These are phyloP conservation scores for Apogon hyalosoma DNA, from an alignment of 2,797 vertebrate genomes.

Conservation along the genomic window DNA sequence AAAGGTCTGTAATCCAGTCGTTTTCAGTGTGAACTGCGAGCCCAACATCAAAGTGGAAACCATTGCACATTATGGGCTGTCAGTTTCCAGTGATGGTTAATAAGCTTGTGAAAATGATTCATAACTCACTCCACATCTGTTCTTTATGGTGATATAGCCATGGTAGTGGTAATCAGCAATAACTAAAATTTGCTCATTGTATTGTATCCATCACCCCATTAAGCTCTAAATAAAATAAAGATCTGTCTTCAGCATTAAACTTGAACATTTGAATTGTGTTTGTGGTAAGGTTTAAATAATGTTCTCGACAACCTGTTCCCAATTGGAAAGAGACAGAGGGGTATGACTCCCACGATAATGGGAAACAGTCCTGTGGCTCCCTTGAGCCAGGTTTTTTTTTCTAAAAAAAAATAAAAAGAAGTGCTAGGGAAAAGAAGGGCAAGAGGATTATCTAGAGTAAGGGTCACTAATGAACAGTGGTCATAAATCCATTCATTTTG, in stretches of 20 bases:
- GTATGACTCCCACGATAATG: constrained; percentile 75
- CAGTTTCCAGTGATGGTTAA: constrained; percentile 17
- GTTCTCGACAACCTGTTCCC: constrained; percentile 71
- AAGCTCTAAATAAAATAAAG: constrained; percentile 23
- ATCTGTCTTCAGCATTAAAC: constrained; percentile 18
- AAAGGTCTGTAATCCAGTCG: not conserved
- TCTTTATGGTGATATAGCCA: constrained; percentile 5
- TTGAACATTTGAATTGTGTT: constrained; percentile 47
- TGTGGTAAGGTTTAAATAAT: constrained; percentile 52
- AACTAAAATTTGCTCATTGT: not conserved
- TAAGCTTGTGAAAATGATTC: constrained; percentile 1
- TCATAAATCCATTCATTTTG: too few species aligned
- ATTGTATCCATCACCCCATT: constrained; percentile 19
- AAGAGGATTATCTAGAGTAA: constrained; percentile 50
- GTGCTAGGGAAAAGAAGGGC: constrained; percentile 28
- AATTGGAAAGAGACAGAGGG: constrained; percentile 65
- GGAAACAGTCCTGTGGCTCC: constrained; percentile 68
- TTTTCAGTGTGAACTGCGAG: not conserved
- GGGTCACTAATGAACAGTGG: constrained; percentile 35
- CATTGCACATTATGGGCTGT: not conserved
- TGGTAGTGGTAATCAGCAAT: constrained; percentile 26
- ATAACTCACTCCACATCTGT: constrained; percentile 38
- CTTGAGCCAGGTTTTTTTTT: constrained; percentile 54
- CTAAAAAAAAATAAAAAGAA: constrained; percentile 11
- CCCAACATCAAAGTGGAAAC: constrained; percentile 2